These are phyloP conservation scores for Deroplatys truncata DNA, from an alignment of 2,888 invertebrate species.

Conservation along the genomic window DNA sequence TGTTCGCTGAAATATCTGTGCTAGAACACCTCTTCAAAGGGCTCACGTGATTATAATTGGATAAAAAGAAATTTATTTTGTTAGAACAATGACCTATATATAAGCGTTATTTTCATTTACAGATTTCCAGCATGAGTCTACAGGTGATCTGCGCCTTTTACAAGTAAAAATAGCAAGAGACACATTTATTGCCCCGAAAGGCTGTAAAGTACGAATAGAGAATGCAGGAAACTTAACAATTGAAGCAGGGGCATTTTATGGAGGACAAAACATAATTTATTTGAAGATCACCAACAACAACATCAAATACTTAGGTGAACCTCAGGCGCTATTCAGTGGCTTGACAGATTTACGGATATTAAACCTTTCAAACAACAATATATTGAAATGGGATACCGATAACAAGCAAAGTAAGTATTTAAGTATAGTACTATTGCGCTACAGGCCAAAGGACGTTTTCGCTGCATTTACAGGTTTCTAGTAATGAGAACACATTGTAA, in stretches of 20 bases:
- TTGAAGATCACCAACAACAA: slow-evolving; percentile 14
- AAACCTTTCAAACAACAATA: slow-evolving; percentile 9
- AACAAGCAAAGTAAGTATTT: background rate
- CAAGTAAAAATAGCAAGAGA: background rate
- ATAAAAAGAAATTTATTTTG: too few relatives aligned
- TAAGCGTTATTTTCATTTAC: background rate
- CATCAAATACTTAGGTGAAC: background rate
- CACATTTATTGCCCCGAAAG: background rate
- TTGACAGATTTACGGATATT: slow-evolving; percentile 2
- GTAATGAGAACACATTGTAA: too few relatives aligned
- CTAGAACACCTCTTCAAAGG: too few relatives aligned
- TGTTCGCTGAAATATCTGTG: too few relatives aligned
- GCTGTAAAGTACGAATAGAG: background rate
- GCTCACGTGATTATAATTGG: too few relatives aligned
- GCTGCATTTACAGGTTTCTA: too few relatives aligned
- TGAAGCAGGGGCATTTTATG: background rate
- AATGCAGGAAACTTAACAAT: background rate
- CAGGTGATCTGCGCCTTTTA: background rate
- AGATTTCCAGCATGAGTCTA: background rate
- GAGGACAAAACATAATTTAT: background rate
- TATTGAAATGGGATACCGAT: background rate
- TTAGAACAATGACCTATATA: too few relatives aligned
- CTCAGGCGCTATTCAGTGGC: slow-evolving; percentile 7
- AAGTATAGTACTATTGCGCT: too few relatives aligned
- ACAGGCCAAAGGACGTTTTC: too few relatives aligned